Base-by-base conservation (phyloP, 2,888 invertebrate genomes). In the Tridacna gigas region DNA sequence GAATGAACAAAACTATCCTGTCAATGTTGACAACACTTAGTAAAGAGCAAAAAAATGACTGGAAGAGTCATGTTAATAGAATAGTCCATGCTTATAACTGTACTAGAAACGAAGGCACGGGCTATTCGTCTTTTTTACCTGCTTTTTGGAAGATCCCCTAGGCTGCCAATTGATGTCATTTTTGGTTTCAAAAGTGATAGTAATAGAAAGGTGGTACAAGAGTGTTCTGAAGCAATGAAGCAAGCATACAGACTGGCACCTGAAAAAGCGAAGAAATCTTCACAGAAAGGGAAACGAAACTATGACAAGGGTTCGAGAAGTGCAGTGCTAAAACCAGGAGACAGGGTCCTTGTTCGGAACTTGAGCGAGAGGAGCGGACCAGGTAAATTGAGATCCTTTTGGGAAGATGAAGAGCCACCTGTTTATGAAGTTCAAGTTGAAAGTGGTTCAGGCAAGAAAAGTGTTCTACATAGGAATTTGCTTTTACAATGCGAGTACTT, bases 91-190 rank as follows among this genome's bases (percentile, higher is more conserved):
- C n/a, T n/a, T n/a, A n/a, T n/a, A n/a, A n/a, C n/a, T 86, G 86
- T 67, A 87, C 89, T 0, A 76, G 56, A 25, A 67, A 86, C 76
- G 84, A 86, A 15, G 20, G 78, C 4, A 88, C 86, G 25, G 81
- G 84, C n/a, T 85, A 71, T 47, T 65, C 83, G 13, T 85, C 88
- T 37, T 83, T n/a, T 81, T 67, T 86, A 48, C 65, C 56, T 86
- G 63, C 37, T 88, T 18, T 84, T 77, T 77, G 84, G 82, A 25
- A 26, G 84, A 37, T 61, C 69, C n/a, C 82, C 82, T 12, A 79
- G 82, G 56, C 63, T 82, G n/a, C 84, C 81, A 28, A 66, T 84
- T 12, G 81, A 84, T 69, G 47, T 84, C 9, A 65, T 84, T 11
- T 84, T 84, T 79, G 78, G 80, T 5, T 25, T 78, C n/a, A 60